Base-by-base conservation (phyloP, 2,888 invertebrate species). In the Rhyacophila evoluta region DNA sequence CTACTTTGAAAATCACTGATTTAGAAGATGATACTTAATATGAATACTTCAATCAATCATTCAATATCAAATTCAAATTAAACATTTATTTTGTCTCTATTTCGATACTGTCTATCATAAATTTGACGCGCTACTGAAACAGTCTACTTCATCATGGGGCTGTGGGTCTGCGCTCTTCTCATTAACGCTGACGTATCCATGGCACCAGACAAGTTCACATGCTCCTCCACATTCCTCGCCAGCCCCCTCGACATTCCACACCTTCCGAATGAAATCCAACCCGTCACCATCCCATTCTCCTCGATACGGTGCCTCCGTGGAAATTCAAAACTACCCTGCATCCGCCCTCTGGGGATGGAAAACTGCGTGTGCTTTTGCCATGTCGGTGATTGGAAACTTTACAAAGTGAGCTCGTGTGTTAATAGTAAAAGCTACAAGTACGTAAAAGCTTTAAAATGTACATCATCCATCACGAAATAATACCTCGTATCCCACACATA, bases 151-250 rank as follows among this genome's bases (percentile, higher is more conserved):
- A 19, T 19, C 5, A 10, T 19, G 15, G 19, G 19, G 55, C 19
- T 55, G 55, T 55, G 55, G 55, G 15, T 55, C 55, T 25, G 33
- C 12, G 33, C 33, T 67, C 27, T 25, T 36, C 55, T 74, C 74
- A 74, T 74, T 74, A 74, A 74, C 55, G 55, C 55, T 55, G 55
- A 55, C 74, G 74, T 72, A 72, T 72, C 72, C 72, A 36, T 27
- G 72, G 72, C 37, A 36, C 72, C 72, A 72, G 72, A 72, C 72
- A 25, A 36, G 55, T 25, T 55, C 55, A 8, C 15, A 72, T 72
- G 28, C 36, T n/a, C 15, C 72, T 37, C 19, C 55, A 19, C 55
- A 19, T 25, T 55, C 55, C 55, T 55, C 55, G 55, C 55, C 29
- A 33, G 29, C 29, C 29, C 6, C 25, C 19, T 55, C 25, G 15